Base-by-base conservation (phyloP, 2,113 vertebrate genomes). In the Vidua macroura region DNA sequence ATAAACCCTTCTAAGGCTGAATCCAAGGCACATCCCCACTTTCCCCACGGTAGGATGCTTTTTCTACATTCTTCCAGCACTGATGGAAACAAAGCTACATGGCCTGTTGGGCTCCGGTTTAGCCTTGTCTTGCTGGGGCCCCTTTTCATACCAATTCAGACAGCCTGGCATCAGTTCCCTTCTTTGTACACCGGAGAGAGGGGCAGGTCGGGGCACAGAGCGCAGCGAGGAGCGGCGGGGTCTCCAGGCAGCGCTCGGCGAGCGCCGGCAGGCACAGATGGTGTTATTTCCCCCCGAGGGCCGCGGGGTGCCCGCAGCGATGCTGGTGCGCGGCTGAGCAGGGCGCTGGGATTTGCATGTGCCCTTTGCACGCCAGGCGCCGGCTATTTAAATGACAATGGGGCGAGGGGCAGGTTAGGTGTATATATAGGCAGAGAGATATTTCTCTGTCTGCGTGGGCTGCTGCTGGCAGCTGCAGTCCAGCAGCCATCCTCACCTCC, bases 391-490 rank as follows among this genome's bases (percentile, higher is more conserved):
- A 92, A 95, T 96, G 76, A 96, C 64, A 96, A 93, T 68, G 53
- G 82, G 43, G 51, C 6, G 17, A 94, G 79, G 48, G 51, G 64
- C 46, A 86, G 49, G 83, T 95, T 96, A 96, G 96, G 93, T 95
- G 83, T 81, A 81, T 68, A 68, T 81, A 68, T 58, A 81, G 63
- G 48, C 52, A 81, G 84, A 92, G 49, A 53, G 90, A 90, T 92
- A 73, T 70, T 86, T 63, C 64, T 64, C 48, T 16, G 79, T 60
- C 88, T 91, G 58, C 41, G 4, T 16, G 39, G 49, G 73, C 92
- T 91, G 87, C 87, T 83, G 85, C 85, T 33, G 93, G 83, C 98
- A 98, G 97, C 96, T 97, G 97, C 75, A 49, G 51, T 79, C 86
- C 95, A 64, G 22, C 80, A 84, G 83, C 64, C 69, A 37, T 90